Percentiles rank a stretch among this genome's conserved stretches.
Conservation (phyloP, 1,140 invertebrate genomes). For the Bombus pascuorum region DNA sequence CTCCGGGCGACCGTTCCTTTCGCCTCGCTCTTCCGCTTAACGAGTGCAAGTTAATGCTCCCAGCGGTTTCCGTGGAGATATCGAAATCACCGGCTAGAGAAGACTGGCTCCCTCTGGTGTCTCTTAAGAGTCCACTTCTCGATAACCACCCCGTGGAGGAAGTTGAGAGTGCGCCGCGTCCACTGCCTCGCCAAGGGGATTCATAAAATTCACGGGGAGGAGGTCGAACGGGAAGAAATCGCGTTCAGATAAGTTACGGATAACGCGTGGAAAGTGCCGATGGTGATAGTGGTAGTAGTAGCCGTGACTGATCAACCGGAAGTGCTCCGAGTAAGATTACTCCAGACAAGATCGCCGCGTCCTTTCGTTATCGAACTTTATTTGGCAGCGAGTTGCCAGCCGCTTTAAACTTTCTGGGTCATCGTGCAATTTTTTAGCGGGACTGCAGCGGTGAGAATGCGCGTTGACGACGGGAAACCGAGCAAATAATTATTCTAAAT, state of each 20-base stretch:
- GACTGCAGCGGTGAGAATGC: not conserved
- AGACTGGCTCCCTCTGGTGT: not conserved
- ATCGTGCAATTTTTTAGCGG: slow-evolving; percentile 16
- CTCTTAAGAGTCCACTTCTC: slow-evolving; percentile 32
- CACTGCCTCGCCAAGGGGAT: not conserved
- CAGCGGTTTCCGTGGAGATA: slow-evolving; percentile 22
- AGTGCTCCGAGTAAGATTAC: slow-evolving; percentile 32
- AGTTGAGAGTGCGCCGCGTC: not conserved
- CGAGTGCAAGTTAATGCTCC: slow-evolving; percentile 33
- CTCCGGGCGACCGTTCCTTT: not conserved
- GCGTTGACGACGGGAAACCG: not conserved
- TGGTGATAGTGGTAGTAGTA: not conserved
- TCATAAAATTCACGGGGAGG: slow-evolving; percentile 7
- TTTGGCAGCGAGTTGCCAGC: not conserved
- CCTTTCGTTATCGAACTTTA: slow-evolving; percentile 31
- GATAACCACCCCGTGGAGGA: slow-evolving; percentile 1
- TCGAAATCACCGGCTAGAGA: slow-evolving; percentile 19
- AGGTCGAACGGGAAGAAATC: slow-evolving; percentile 30
- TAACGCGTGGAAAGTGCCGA: slow-evolving; percentile 9
- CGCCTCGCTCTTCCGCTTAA: slow-evolving; percentile 31
- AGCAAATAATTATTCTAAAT: not conserved
- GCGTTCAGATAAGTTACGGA: slow-evolving; percentile 56
- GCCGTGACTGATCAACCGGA: slow-evolving; percentile 43
- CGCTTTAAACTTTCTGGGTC: not conserved
- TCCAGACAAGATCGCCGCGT: slow-evolving; percentile 55